Conservation (phyloP, 2,797 vertebrate genomes). For the Pipistrellus kuhlii region DNA sequence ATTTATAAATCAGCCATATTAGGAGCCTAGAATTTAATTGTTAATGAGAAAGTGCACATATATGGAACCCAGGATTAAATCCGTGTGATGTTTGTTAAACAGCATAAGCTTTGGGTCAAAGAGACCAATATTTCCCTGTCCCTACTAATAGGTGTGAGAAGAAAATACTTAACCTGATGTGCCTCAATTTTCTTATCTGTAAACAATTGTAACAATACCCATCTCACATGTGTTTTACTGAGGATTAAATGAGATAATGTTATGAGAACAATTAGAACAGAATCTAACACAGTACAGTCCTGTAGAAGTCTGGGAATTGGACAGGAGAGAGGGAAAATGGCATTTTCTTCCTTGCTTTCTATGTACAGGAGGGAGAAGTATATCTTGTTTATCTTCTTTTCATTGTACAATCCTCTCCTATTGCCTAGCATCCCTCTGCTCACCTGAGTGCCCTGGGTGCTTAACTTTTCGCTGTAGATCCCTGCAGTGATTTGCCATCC, state of each 20-base stretch:
- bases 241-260: background rate
- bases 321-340: background rate
- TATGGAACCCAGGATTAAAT: background rate
- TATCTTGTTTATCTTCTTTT: background rate
- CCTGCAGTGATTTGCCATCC: background rate
- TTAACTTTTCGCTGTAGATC: background rate
- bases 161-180: background rate
- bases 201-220: background rate
- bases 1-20: background rate
- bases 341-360: conserved; percentile 23
- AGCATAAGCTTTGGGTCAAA: background rate
- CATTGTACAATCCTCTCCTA: background rate
- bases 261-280: background rate
- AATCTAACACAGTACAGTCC: background rate
- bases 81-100: background rate
- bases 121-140: background rate
- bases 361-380: background rate
- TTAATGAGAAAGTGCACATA: background rate
- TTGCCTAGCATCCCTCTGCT: background rate
- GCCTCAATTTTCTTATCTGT: background rate
- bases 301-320: background rate
- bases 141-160: background rate
- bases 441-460: background rate
- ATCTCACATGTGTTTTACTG: background rate
- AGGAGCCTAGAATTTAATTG: background rate